A percentile compares a stretch with the other conserved stretches of the same genome.
These are phyloP conservation scores for Erinaceus europaeus DNA, from an alignment of 2,113 vertebrate genomes.

Conservation along the genomic window DNA sequence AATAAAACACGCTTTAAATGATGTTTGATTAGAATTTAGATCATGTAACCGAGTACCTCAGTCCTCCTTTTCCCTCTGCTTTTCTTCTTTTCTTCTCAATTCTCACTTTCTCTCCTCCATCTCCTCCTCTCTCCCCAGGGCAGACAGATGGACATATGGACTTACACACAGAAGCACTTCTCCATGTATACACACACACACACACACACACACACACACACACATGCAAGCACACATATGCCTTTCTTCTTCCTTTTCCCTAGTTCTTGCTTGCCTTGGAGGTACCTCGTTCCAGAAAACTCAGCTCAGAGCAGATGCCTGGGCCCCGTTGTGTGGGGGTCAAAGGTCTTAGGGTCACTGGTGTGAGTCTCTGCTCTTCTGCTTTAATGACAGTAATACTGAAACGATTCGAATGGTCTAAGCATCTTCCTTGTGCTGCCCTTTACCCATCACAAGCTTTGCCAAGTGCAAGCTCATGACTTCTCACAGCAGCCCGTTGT, in stretches of 20 bases:
- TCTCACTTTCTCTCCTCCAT: constrained; percentile 72
- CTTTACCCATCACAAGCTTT: neutral
- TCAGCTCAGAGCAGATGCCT: constrained; percentile 1
- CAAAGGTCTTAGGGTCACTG: neutral
- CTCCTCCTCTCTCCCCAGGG: neutral
- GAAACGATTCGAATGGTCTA: neutral
- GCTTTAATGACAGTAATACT: neutral
- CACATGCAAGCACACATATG: too few species aligned
- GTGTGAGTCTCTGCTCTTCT: neutral
- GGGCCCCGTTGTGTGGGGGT: neutral
- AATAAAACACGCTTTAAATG: constrained; percentile 99
- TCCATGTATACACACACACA: too few species aligned
- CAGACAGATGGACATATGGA: neutral
- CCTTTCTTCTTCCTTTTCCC: neutral
- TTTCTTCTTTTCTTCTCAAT: constrained; percentile 65
- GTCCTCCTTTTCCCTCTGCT: constrained; percentile 83
- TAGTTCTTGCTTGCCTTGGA: neutral
- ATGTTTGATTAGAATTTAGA: constrained; percentile 99
- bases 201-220: neutral
- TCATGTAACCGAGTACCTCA: constrained; percentile 93
- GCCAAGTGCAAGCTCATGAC: neutral
- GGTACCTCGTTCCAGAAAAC: neutral
- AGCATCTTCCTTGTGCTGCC: neutral
- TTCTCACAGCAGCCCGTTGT: neutral
- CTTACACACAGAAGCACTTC: neutral